Percentiles rank a stretch among this genome's conserved stretches.
Conservation (phyloP, 1,140 invertebrate species). For the Macrotrachela quadricornifera region DNA sequence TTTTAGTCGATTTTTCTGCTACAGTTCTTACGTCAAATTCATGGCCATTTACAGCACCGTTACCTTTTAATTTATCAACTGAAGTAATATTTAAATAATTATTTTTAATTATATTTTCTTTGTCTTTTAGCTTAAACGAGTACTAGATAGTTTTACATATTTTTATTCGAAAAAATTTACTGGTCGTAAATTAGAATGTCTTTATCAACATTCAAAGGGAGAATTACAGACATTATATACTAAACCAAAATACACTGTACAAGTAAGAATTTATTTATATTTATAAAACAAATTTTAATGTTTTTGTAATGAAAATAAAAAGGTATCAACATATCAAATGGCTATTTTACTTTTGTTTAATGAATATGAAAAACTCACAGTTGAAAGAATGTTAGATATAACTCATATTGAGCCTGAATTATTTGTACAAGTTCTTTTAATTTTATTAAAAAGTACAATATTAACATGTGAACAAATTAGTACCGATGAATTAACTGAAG, state of each 20-base stretch:
- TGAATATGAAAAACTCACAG: slow-evolving; percentile 53
- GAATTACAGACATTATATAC: slow-evolving; percentile 90
- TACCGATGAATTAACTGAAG: no score
- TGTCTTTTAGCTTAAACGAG: slow-evolving; percentile 12
- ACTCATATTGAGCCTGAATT: slow-evolving; percentile 61
- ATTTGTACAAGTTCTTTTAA: slow-evolving; percentile 48
- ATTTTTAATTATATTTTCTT: slow-evolving; percentile 25
- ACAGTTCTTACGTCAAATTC: slow-evolving; percentile 74
- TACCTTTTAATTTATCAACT: slow-evolving; percentile 66
- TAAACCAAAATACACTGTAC: slow-evolving; percentile 38
- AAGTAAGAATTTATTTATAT: slow-evolving; percentile 19
- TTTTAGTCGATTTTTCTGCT: slow-evolving; percentile 8
- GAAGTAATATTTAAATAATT: slow-evolving; percentile 36
- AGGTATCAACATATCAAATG: slow-evolving; percentile 93
- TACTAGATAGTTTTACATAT: slow-evolving; percentile 57
- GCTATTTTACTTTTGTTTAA: slow-evolving; percentile 91
- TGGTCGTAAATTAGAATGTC: slow-evolving; percentile 86
- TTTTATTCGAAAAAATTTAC: slow-evolving; percentile 89
- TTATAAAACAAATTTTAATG: neutral
- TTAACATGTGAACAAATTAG: slow-evolving; percentile 25
- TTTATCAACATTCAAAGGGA: slow-evolving; percentile 93
- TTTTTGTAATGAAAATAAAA: neutral
- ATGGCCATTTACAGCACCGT: slow-evolving; percentile 87
- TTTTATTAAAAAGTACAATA: slow-evolving; percentile 64
- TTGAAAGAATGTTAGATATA: slow-evolving; percentile 62